Percentiles rank a stretch among this genome's conserved stretches.
Evolutionary conservation across 2,888 invertebrate species (phyloP).

Genomic region (Pterostichus niger): DNA sequence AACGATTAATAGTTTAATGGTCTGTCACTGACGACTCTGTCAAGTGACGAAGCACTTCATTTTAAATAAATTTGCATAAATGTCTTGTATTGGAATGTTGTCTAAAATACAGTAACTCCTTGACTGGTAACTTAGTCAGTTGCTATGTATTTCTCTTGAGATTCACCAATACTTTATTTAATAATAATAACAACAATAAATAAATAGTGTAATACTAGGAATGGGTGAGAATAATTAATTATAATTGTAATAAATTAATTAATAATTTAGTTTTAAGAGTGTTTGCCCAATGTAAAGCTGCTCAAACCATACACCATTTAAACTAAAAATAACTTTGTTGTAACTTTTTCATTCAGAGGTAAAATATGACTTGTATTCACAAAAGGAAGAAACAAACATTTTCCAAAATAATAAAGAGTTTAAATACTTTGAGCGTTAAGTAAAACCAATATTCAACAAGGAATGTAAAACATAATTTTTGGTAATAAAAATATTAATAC

Average conservation of each 20-base stretch:
- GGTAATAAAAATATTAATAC: constrained; percentile 22
- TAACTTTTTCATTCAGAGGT: not conserved
- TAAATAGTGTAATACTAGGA: constrained; percentile 40
- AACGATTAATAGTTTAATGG: constrained; percentile 21
- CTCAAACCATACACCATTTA: constrained; percentile 46
- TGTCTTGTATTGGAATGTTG: constrained; percentile 27
- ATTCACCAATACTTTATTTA: constrained; percentile 30
- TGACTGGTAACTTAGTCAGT: constrained; percentile 44
- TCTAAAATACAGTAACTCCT: constrained; percentile 12
- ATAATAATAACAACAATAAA: constrained; percentile 43
- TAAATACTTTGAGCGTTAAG: not conserved
- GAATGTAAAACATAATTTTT: constrained; percentile 11
- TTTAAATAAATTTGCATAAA: constrained; percentile 37
- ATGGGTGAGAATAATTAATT: constrained; percentile 41
- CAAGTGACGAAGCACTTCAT: constrained; percentile 38
- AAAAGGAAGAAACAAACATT: constrained; percentile 38
- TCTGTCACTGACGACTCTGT: constrained; percentile 14
- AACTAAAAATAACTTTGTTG: constrained; percentile 32
- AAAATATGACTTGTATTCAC: constrained; percentile 3
- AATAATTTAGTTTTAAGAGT: constrained; percentile 38
- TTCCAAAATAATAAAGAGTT: not conserved
- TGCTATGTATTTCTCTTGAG: constrained; percentile 5
- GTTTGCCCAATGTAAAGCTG: constrained; percentile 48
- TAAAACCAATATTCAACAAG: not conserved
- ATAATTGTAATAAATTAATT: constrained; percentile 37